Evolutionary conservation across 1,140 invertebrate genomes (phyloP), one percentile per base, ranked within the genome.

Genomic region (Macrocentrus cingulum): DNA sequence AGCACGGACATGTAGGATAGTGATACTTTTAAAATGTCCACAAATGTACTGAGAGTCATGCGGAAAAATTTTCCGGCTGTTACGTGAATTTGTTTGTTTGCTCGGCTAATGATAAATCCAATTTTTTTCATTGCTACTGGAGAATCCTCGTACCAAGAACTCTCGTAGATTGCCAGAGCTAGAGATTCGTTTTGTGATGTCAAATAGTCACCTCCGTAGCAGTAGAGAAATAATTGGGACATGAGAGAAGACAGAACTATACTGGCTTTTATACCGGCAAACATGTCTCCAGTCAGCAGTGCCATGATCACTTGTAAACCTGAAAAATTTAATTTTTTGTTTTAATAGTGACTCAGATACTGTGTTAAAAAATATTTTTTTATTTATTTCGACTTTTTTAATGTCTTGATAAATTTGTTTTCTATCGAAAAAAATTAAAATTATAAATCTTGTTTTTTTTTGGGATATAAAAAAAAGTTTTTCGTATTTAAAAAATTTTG

Each of bases 221-320:
- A 55, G 48, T 64, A 64, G 9, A 64, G 41, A 57, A 64, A 64
- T 13, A 64, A 51, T 36, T 64, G 62, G 15, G 56, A 59, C 62
- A 61, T 60, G 15, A 61, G 39, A 22, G 62, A 60, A 1, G 62
- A 55, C 1, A 64, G 39, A 1, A 58, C 59, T 3, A 60, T 32
- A 5, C 25, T 56, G 7, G 59, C 42, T 41, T 64, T 64, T 15
- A 60, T 46, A 2, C 50, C 62, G 9, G 55, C 41, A 37, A 64
- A 64, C 15, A 50, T 20, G 22, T 64, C 52, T 19, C 36, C 59
- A 2, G 51, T 60, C 44, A 59, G 58, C 25, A 64, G 16, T 8
- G 58, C 56, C 39, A 64, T 59, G 41, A 64, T 64, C 6, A 64
- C 45, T 23, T 60, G 62, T 2, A 64, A 41, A 16, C 62, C 62